A percentile compares a stretch with the other conserved stretches of the same genome.
phyloP scores from a whole-genome alignment of 2,888 invertebrate genomes.

The Pachliopta kotzebuea region DNA sequence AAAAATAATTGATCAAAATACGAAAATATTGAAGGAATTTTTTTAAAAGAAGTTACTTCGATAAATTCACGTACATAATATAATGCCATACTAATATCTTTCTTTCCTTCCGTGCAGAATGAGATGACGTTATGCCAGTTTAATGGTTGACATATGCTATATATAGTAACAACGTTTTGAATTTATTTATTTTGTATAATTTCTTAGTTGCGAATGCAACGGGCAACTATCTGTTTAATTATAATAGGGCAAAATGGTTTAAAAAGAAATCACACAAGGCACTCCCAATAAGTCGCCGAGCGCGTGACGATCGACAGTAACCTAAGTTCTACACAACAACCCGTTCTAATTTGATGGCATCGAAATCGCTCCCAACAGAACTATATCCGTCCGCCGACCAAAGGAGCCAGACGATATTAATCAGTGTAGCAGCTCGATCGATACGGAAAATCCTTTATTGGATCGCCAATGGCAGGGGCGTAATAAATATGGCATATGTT shows the following conservation, averaged over 20 bases:
- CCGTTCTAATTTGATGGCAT: slow-evolving; percentile 53
- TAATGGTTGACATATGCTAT: too few species aligned
- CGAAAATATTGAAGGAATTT: too few species aligned
- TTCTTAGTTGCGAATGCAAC: too few species aligned
- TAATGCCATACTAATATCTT: too few species aligned
- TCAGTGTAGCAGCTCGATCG: slow-evolving; percentile 33
- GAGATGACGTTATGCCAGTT: too few species aligned
- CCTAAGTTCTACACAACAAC: slow-evolving; percentile 45
- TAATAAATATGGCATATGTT: slow-evolving; percentile 30
- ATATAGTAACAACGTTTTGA: too few species aligned
- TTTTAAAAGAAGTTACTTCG: background rate
- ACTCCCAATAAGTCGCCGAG: slow-evolving; percentile 34
- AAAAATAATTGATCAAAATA: background rate
- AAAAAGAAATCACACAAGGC: slow-evolving; percentile 30
- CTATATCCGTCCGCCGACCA: slow-evolving; percentile 38
- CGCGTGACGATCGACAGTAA: slow-evolving; percentile 53
- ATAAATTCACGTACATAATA: too few species aligned
- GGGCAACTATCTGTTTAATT: too few species aligned
- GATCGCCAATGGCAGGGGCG: slow-evolving; percentile 28
- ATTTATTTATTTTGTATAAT: too few species aligned
- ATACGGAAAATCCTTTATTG: slow-evolving; percentile 34
- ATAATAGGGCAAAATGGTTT: background rate
- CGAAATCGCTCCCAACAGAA: slow-evolving; percentile 33
- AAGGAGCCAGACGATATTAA: slow-evolving; percentile 38
- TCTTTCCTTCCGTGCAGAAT: too few species aligned